Percentiles rank a stretch among this genome's conserved stretches.
phyloP scores from a whole-genome alignment of 2,797 vertebrate genomes.

The Varecia variegata region DNA sequence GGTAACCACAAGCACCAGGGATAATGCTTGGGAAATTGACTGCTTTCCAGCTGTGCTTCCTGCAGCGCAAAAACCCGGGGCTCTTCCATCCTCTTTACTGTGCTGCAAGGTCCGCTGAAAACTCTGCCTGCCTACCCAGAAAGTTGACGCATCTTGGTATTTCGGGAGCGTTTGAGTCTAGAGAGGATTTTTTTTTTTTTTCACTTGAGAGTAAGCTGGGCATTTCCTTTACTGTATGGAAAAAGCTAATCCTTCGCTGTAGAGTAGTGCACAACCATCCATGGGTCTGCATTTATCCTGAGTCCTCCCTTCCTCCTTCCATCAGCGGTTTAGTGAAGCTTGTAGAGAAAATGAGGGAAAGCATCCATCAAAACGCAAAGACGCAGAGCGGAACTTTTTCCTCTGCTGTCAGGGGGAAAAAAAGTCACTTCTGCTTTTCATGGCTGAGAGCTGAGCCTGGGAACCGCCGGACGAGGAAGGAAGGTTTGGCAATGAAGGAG shows the following conservation, averaged over 20 bases:
- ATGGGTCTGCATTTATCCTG: neutral
- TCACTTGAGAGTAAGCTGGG: neutral
- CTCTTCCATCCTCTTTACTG: neutral
- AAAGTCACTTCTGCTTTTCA: constrained; percentile 57
- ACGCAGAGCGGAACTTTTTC: constrained; percentile 59
- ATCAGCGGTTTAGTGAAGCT: neutral
- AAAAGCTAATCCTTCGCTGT: neutral
- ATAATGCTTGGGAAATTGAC: neutral
- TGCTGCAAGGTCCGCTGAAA: neutral
- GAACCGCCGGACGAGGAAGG: constrained; percentile 52
- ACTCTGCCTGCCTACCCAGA: constrained; percentile 11
- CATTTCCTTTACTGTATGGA: neutral
- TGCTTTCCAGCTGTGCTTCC: neutral
- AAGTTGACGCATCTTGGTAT: constrained; percentile 18
- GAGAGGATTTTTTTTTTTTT: neutral
- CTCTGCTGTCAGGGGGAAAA: neutral
- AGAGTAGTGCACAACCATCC: neutral
- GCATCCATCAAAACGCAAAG: constrained; percentile 7
- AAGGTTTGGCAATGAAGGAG: constrained; percentile 7
- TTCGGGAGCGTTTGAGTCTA: neutral
- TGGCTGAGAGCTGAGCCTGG: constrained; percentile 13
- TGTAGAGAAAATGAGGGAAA: neutral
- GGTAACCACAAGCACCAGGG: neutral
- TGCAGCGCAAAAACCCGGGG: neutral
- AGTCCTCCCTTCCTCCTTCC: neutral